A percentile compares a stretch with the other conserved stretches of the same genome.
These are phyloP conservation scores for Trigoniulus corallinus DNA, from an alignment of 1,140 invertebrate species.

Conservation along the genomic window DNA sequence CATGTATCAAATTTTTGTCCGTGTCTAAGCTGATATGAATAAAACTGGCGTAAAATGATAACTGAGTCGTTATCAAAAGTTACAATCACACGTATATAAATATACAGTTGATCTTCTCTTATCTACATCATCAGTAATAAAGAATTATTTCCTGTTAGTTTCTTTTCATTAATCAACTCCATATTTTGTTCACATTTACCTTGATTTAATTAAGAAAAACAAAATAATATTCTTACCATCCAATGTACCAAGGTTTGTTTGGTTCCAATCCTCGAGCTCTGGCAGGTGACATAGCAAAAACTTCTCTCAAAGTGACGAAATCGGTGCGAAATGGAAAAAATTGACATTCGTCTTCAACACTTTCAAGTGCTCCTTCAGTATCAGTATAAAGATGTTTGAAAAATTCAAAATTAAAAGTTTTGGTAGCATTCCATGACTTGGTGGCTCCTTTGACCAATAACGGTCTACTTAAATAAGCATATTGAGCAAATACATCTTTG, in stretches of 20 bases:
- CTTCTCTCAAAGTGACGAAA: constrained; percentile 27
- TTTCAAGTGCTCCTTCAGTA: constrained; percentile 19
- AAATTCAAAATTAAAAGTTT: constrained; percentile 50
- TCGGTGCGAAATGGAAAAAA: constrained; percentile 35
- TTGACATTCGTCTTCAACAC: constrained; percentile 27
- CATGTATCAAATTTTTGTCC: too few species aligned
- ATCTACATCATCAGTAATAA: neutral
- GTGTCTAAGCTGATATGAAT: too few species aligned
- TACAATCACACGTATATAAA: neutral
- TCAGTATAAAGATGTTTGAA: constrained; percentile 55
- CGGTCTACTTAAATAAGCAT: constrained; percentile 60
- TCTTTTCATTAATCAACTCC: too few species aligned
- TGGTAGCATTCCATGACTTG: constrained; percentile 53
- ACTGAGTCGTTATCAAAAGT: too few species aligned
- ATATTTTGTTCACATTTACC: too few species aligned
- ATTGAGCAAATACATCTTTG: constrained; percentile 38
- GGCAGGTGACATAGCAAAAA: constrained; percentile 27
- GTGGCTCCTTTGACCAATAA: constrained; percentile 62
- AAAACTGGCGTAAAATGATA: too few species aligned
- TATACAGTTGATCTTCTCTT: neutral
- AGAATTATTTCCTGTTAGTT: too few species aligned
- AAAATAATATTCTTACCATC: constrained; percentile 27
- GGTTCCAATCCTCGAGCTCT: constrained; percentile 20
- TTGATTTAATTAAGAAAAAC: neutral
- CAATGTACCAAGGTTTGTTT: constrained; percentile 33